Evolutionary conservation across 2,888 invertebrate species (phyloP).

Genomic region (Acleris literana): DNA sequence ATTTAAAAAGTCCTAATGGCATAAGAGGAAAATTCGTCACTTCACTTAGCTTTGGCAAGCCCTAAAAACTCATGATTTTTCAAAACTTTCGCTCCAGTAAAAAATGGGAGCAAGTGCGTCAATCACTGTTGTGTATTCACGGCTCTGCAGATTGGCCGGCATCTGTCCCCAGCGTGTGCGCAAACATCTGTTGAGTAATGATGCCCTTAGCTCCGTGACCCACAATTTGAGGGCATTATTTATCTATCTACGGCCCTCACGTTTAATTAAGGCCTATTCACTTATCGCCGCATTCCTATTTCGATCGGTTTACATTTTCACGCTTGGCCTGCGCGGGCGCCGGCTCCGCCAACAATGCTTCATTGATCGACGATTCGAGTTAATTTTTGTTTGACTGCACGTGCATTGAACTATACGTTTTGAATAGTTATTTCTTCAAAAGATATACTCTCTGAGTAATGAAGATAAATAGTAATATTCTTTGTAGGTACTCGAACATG

Average conservation of each 20-base stretch:
- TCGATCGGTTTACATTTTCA: conserved; percentile 69
- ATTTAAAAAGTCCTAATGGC: no score
- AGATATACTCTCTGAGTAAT: neutral
- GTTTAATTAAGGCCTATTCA: conserved; percentile 78
- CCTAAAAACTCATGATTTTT: no score
- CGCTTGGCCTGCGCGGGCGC: conserved; percentile 59
- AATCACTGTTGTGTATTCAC: conserved; percentile 29
- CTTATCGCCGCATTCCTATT: conserved; percentile 71
- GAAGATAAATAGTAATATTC: conserved; percentile 12
- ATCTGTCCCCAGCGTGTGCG: conserved; percentile 65
- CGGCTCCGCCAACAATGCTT: conserved; percentile 54
- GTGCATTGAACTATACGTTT: conserved; percentile 26
- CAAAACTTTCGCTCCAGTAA: neutral
- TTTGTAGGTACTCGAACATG: no score
- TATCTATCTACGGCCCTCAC: conserved; percentile 64
- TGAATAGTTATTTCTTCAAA: conserved; percentile 4
- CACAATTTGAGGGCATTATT: conserved; percentile 55
- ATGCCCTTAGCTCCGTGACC: conserved; percentile 63
- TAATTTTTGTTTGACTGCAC: conserved; percentile 49
- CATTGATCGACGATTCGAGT: conserved; percentile 62
- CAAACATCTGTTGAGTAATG: conserved; percentile 41
- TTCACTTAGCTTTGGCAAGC: no score
- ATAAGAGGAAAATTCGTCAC: no score
- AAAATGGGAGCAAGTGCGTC: neutral
- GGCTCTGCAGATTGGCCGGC: conserved; percentile 41